Evolutionary conservation across 2,797 vertebrate genomes (phyloP).

Genomic region (Acridotheres tristis): DNA sequence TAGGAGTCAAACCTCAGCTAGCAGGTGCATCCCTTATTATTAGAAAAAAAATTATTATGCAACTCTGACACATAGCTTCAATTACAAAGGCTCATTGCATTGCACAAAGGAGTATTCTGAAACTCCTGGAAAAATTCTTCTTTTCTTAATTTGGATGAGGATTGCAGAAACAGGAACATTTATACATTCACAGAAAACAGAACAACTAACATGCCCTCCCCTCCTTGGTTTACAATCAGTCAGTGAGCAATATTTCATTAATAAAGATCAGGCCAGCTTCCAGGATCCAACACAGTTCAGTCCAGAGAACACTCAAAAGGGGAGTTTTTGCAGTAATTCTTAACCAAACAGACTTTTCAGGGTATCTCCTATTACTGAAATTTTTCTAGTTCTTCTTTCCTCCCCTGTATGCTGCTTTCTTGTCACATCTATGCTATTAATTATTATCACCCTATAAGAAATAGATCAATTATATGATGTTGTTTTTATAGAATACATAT

Average conservation of each 20-base stretch:
- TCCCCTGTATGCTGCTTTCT: not conserved
- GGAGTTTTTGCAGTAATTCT: not conserved
- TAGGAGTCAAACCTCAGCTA: not conserved
- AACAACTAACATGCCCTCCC: not conserved
- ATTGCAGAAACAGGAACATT: not conserved
- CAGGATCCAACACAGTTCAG: not conserved
- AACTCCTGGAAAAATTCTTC: not conserved
- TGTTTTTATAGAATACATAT: not conserved
- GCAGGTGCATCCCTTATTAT: not conserved
- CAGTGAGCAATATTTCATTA: not conserved
- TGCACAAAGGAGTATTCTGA: not conserved
- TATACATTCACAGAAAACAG: not conserved
- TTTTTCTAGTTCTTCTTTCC: not conserved
- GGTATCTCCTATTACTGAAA: not conserved
- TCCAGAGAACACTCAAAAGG: not conserved
- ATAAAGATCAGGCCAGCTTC: not conserved
- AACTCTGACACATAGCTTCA: not conserved
- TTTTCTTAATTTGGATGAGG: not conserved
- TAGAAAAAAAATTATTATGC: not conserved
- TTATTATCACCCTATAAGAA: not conserved
- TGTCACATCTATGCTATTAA: not conserved
- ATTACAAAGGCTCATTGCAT: not conserved
- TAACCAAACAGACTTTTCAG: not conserved
- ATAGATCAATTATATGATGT: not conserved
- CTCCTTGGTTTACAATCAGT: not conserved